A percentile compares a stretch with the other conserved stretches of the same genome.
These are phyloP conservation scores for Melanerpes aurifrons DNA, from an alignment of 2,113 vertebrate genomes.

Conservation along the genomic window DNA sequence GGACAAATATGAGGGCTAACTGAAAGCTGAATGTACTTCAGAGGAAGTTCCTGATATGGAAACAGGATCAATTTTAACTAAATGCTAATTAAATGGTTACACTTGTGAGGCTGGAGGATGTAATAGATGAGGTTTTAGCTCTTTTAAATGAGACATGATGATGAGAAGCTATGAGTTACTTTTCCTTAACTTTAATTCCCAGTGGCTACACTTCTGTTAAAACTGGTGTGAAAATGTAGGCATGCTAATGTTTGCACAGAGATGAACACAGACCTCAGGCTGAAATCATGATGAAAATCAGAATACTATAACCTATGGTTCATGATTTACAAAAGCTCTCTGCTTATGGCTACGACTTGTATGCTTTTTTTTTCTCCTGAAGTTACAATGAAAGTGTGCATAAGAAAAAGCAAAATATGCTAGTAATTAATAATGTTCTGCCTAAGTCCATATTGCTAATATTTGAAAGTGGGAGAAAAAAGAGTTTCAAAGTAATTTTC, in stretches of 20 bases:
- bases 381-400: neutral
- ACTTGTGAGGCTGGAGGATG: neutral
- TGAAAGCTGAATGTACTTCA: neutral
- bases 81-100: neutral
- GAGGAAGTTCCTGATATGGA: neutral
- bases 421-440: neutral
- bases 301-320: neutral
- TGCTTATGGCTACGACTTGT: neutral
- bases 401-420: slow-evolving; percentile 9
- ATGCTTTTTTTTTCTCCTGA: neutral
- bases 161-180: neutral
- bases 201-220: neutral
- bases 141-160: neutral
- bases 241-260: neutral
- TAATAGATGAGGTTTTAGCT: neutral
- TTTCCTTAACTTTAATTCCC: neutral
- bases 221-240: neutral
- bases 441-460: neutral
- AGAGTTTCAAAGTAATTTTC: slow-evolving; percentile 12
- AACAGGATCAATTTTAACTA: neutral
- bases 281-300: neutral
- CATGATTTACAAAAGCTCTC: neutral
- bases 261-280: neutral
- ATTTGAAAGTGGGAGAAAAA: neutral
- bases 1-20: neutral